Evolutionary conservation across 1,140 invertebrate genomes (phyloP).

Genomic region (Aporrectodea caliginosa): DNA sequence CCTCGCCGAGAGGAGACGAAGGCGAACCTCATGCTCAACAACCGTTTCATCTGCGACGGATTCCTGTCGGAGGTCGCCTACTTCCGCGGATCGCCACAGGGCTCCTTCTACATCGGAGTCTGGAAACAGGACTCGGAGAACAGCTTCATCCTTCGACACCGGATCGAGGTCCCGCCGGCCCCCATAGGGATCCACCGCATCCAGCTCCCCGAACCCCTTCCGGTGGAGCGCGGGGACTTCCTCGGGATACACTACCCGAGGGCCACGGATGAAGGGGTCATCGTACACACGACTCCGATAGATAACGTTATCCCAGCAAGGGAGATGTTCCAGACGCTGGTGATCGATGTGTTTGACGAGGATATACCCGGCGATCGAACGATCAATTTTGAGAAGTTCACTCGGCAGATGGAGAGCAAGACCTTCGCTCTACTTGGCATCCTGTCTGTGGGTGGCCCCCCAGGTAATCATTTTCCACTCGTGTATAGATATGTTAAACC

Average conservation of each 20-base stretch:
- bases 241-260: slow-evolving; percentile 47
- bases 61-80: slow-evolving; percentile 43
- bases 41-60: slow-evolving; percentile 46
- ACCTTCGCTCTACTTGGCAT: not conserved
- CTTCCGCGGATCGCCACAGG: slow-evolving; percentile 40
- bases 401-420: not conserved
- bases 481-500: too few relatives aligned
- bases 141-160: slow-evolving; percentile 40
- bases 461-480: too few relatives aligned
- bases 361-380: slow-evolving; percentile 4
- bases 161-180: slow-evolving; percentile 38
- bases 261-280: slow-evolving; percentile 37
- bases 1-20: slow-evolving; percentile 41
- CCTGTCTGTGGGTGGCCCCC: too few relatives aligned
- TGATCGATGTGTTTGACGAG: slow-evolving; percentile 41
- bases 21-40: slow-evolving; percentile 47
- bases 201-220: slow-evolving; percentile 27
- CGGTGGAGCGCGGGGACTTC: slow-evolving; percentile 45
- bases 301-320: slow-evolving; percentile 36
- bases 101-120: slow-evolving; percentile 39
- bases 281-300: slow-evolving; percentile 39
- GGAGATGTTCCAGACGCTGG: slow-evolving; percentile 45
- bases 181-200: slow-evolving; percentile 39
- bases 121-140: slow-evolving; percentile 40
- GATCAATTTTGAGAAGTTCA: not conserved